Evolutionary conservation across 1,140 invertebrate genomes (phyloP).

Genomic region (Musca vetustissima): DNA sequence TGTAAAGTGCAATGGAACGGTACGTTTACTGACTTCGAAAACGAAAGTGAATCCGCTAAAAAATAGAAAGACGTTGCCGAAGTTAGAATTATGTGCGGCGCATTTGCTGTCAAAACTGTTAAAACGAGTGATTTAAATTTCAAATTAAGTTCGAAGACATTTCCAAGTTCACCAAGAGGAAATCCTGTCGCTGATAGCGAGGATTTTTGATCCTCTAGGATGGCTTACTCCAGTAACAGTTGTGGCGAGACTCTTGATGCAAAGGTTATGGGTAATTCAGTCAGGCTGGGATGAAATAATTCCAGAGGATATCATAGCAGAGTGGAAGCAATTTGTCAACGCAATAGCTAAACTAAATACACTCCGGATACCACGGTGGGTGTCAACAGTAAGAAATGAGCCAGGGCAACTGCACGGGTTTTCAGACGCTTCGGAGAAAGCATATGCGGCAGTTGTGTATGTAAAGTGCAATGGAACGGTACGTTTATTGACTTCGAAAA

Average conservation of each 20-base stretch:
- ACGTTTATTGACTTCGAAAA: constrained; percentile 39
- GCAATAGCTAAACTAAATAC: neutral
- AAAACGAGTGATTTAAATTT: constrained; percentile 31
- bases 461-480: constrained; percentile 15
- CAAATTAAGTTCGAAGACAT: neutral
- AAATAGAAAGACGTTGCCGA: constrained; percentile 11
- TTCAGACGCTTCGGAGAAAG: constrained; percentile 23
- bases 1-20: constrained; percentile 11
- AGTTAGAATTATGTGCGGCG: constrained; percentile 4
- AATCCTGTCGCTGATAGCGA: constrained; percentile 44
- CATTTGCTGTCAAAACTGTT: constrained; percentile 4
- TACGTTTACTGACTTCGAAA: constrained; percentile 40
- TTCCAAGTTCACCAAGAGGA: constrained; percentile 39
- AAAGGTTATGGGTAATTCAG: too few species aligned
- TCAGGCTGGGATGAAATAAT: constrained; percentile 52
- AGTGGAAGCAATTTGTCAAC: constrained; percentile 32
- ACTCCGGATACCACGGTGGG: constrained; percentile 17
- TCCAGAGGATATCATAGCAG: constrained; percentile 30
- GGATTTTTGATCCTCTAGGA: constrained; percentile 56
- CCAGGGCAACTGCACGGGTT: constrained; percentile 17
- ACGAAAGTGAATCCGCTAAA: constrained; percentile 35
- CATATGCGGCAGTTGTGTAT: constrained; percentile 22
- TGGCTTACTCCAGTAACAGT: constrained; percentile 47
- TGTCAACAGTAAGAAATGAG: neutral
- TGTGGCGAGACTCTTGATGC: constrained; percentile 53